Conservation (phyloP, 2,888 invertebrate species). For the Xestia c-nigrum region DNA sequence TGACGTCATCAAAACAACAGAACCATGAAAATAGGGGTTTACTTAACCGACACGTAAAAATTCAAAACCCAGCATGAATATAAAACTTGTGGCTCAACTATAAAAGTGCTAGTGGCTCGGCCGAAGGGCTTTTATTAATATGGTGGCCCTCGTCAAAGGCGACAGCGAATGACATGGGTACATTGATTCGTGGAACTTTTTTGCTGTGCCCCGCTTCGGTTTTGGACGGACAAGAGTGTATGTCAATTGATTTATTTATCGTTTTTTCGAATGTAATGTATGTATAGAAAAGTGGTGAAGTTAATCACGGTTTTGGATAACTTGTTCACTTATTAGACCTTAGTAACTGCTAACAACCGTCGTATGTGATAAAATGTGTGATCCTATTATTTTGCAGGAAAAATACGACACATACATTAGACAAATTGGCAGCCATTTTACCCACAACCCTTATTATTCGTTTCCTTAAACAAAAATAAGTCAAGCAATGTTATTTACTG, state of each 20-base stretch:
- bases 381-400: not conserved
- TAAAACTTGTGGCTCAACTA: conserved; percentile 77
- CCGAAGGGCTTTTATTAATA: conserved; percentile 74
- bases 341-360: not conserved
- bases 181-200: conserved; percentile 62
- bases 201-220: conserved; percentile 41
- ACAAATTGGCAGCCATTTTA: conserved; percentile 23
- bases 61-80: conserved; percentile 84
- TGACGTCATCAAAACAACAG: conserved; percentile 56
- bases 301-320: not conserved
- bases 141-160: conserved; percentile 65
- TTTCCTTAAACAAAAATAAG: conserved; percentile 28
- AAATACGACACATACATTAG: conserved; percentile 3
- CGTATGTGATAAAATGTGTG: not conserved
- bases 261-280: not conserved
- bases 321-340: not conserved
- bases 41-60: conserved; percentile 78
- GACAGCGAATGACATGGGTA: conserved; percentile 67
- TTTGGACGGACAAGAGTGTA: conserved; percentile 7
- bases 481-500: conserved; percentile 36
- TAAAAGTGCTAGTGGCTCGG: conserved; percentile 75
- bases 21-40: conserved; percentile 66
- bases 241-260: conserved; percentile 37
- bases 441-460: conserved; percentile 21
- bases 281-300: not conserved